Evolutionary conservation across 2,797 vertebrate species (phyloP).

Genomic region (Sebastes reedi): DNA sequence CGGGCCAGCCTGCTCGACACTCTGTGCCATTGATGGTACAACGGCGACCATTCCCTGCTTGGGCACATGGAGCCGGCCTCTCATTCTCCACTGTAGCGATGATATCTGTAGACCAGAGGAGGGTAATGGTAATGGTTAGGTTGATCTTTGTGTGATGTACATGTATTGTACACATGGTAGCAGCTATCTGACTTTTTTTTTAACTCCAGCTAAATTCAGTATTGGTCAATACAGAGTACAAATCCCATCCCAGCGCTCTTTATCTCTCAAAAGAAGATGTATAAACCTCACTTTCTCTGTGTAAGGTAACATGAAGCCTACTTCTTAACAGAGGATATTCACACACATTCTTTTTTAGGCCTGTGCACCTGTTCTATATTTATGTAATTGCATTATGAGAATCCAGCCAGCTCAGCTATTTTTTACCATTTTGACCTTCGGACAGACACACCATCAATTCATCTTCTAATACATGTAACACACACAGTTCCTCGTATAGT

Average conservation of each 20-base stretch:
- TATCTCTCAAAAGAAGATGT: neutral
- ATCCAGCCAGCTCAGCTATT: neutral
- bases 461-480: neutral
- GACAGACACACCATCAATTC: neutral
- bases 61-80: constrained; percentile 89
- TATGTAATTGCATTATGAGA: neutral
- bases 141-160: neutral
- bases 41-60: constrained; percentile 87
- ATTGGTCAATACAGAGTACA: neutral
- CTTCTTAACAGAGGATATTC: neutral
- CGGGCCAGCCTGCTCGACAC: constrained; percentile 89
- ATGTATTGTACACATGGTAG: neutral
- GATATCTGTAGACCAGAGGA: constrained; percentile 79
- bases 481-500: neutral
- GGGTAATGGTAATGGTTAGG: neutral
- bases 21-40: constrained; percentile 89
- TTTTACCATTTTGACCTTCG: neutral
- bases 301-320: neutral
- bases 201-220: neutral
- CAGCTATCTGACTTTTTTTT: neutral
- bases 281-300: neutral
- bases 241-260: neutral
- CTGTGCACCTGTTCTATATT: neutral
- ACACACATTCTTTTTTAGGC: neutral
- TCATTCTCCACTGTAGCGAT: constrained; percentile 86